phyloP scores from a whole-genome alignment of 2,113 vertebrate species.

The Oplegnathus fasciatus region DNA sequence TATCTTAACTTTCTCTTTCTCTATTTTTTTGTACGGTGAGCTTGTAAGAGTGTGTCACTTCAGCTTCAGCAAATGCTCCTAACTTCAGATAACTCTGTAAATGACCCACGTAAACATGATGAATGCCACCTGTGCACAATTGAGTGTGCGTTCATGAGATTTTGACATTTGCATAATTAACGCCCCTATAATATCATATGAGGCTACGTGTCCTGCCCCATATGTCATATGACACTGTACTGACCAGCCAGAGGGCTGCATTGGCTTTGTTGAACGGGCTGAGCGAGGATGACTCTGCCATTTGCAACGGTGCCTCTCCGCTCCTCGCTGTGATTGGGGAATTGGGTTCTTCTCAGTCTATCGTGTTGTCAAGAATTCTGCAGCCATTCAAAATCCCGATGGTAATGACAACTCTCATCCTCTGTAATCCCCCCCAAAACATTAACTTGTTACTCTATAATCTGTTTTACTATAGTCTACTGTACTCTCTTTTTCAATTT shows the following conservation, averaged over 20 bases:
- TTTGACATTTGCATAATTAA: no score
- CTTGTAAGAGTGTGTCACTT: no score
- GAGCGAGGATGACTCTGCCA: constrained; percentile 48
- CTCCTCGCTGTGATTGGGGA: constrained; percentile 82
- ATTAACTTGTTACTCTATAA: background rate
- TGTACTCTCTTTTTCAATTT: constrained; percentile 57
- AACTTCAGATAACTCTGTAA: no score
- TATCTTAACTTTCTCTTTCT: no score
- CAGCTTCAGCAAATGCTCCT: no score
- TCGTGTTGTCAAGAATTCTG: constrained; percentile 84
- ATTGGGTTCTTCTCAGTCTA: constrained; percentile 84
- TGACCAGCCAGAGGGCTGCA: constrained; percentile 80
- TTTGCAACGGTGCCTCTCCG: constrained; percentile 68
- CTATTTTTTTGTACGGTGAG: no score
- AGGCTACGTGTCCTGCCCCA: no score
- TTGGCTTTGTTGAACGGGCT: constrained; percentile 78
- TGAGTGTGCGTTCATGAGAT: no score
- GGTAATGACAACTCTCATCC: constrained; percentile 58
- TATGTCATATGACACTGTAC: no score
- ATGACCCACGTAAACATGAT: no score
- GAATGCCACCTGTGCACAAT: no score
- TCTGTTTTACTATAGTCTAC: background rate
- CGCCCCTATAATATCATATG: no score
- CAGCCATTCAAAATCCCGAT: constrained; percentile 83
- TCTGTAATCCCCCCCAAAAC: background rate